Conservation (phyloP, 2,113 vertebrate genomes). For the Syngnathus floridae region DNA sequence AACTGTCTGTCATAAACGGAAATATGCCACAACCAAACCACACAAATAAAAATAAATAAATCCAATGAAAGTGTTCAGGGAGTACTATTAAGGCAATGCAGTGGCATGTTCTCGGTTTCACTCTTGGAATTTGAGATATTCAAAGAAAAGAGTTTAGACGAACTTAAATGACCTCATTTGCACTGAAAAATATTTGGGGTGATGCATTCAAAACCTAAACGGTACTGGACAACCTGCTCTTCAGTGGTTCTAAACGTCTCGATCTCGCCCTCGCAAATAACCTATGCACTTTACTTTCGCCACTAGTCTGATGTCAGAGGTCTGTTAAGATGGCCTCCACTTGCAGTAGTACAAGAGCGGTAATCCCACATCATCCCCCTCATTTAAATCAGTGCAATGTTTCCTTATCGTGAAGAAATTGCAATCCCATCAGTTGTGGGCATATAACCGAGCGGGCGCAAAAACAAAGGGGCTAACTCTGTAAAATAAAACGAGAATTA, state of each 20-base stretch:
- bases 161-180: conserved; percentile 51
- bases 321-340: neutral
- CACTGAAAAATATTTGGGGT: conserved; percentile 37
- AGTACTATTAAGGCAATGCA: conserved; percentile 74
- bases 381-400: conserved; percentile 60
- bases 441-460: conserved; percentile 40
- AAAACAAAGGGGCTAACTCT: conserved; percentile 24
- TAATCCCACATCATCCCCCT: conserved; percentile 15
- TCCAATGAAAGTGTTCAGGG: conserved; percentile 37
- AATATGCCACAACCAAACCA: conserved; percentile 32
- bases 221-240: conserved; percentile 3
- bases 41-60: conserved; percentile 77
- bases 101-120: conserved; percentile 58
- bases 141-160: conserved; percentile 19
- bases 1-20: conserved; percentile 27
- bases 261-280: conserved; percentile 3
- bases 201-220: conserved; percentile 25
- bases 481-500: conserved; percentile 41
- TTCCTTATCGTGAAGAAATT: conserved; percentile 44
- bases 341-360: conserved; percentile 18
- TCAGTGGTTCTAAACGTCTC: conserved; percentile 14
- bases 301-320: conserved; percentile 8
- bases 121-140: conserved; percentile 47
- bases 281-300: neutral
- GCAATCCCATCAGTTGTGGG: conserved; percentile 28